Percentiles rank a stretch among this genome's conserved stretches.
phyloP scores from a whole-genome alignment of 2,888 invertebrate species.

The Cataglyphis livida region DNA sequence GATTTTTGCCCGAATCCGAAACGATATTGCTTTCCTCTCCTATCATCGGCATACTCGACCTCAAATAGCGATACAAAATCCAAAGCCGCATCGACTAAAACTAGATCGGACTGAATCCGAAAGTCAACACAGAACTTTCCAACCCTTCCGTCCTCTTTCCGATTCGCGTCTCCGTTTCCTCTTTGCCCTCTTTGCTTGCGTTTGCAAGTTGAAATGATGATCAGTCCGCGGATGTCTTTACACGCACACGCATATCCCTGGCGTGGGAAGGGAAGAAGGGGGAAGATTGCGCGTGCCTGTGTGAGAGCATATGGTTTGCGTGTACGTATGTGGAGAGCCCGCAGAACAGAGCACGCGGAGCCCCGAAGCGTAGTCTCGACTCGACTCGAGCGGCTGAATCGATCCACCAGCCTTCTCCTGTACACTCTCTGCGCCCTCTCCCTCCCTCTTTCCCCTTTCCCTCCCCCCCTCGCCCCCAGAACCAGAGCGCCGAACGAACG shows the following conservation, averaged over 20 bases:
- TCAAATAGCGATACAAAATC: constrained; percentile 9
- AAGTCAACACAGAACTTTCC: constrained; percentile 41
- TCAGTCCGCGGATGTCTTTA: constrained; percentile 44
- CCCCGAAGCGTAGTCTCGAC: constrained; percentile 77
- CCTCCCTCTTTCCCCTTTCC: constrained; percentile 25
- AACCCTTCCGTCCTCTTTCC: constrained; percentile 27
- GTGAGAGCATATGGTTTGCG: background rate
- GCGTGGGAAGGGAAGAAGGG: background rate
- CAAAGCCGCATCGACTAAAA: constrained; percentile 16
- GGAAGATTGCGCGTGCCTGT: background rate
- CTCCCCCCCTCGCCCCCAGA: constrained; percentile 58
- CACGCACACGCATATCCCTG: constrained; percentile 28
- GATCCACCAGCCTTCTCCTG: constrained; percentile 80
- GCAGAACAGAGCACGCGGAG: constrained; percentile 69
- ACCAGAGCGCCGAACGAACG: constrained; percentile 65
- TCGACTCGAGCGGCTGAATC: constrained; percentile 84
- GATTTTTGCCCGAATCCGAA: background rate
- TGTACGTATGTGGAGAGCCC: constrained; percentile 53
- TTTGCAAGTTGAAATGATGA: constrained; percentile 36
- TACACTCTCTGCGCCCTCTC: constrained; percentile 68
- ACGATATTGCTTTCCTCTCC: background rate
- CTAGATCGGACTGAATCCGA: constrained; percentile 37
- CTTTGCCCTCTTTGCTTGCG: constrained; percentile 24
- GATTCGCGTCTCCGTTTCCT: constrained; percentile 24
- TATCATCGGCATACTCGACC: constrained; percentile 1